Percentiles rank a stretch among this genome's conserved stretches.
phyloP scores from a whole-genome alignment of 2,113 vertebrate species.

The Electrona antarctica region DNA sequence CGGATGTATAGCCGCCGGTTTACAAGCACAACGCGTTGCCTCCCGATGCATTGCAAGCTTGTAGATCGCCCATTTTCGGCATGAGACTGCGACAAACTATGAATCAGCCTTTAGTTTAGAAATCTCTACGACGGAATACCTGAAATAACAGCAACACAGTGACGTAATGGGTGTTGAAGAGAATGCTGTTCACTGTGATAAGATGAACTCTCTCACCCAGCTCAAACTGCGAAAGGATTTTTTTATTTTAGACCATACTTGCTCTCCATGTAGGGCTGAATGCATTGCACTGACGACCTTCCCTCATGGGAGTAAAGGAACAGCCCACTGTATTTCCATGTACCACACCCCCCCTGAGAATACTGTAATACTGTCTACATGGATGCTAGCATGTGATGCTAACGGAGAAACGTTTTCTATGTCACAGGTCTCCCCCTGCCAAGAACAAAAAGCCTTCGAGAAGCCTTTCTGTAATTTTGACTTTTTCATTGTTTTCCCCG shows the following conservation, averaged over 20 bases:
- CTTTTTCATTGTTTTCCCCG: constrained; percentile 29
- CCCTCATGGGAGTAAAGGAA: background rate
- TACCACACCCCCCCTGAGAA: constrained; percentile 18
- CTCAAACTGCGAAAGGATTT: background rate
- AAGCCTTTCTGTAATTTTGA: constrained; percentile 69
- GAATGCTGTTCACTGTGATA: constrained; percentile 23
- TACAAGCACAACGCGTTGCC: no score
- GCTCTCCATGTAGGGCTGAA: background rate
- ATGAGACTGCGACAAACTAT: background rate
- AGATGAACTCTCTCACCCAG: constrained; percentile 7
- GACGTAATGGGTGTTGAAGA: constrained; percentile 21
- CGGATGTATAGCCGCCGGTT: no score
- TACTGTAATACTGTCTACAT: background rate
- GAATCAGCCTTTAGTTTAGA: constrained; percentile 11
- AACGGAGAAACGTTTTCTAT: constrained; percentile 45
- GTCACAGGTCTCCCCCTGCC: constrained; percentile 53
- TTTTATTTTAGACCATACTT: constrained; percentile 18
- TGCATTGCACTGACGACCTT: background rate
- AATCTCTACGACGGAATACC: constrained; percentile 23
- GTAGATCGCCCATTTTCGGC: no score
- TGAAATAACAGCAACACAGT: constrained; percentile 22
- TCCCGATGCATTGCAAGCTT: no score
- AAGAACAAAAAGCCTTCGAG: constrained; percentile 62
- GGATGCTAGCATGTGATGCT: constrained; percentile 31
- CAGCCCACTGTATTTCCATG: constrained; percentile 16